These are phyloP conservation scores for Notothenia rossii DNA, from an alignment of 2,113 vertebrate genomes.

Conservation along the genomic window DNA sequence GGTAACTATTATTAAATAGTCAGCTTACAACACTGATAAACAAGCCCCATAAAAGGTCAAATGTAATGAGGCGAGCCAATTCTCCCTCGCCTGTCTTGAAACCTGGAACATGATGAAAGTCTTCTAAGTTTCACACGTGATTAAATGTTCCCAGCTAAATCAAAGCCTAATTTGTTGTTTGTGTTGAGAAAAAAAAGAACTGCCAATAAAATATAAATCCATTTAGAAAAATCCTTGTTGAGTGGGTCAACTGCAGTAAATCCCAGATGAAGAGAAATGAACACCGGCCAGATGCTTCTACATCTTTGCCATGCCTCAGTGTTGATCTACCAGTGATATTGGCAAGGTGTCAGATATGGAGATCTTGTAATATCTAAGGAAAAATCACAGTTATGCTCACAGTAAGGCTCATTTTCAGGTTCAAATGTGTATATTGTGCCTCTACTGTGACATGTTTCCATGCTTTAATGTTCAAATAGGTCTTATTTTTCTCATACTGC, in stretches of 20 bases:
- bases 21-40: not conserved
- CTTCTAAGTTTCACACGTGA: not conserved
- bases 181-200: not conserved
- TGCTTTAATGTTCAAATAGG: too few species aligned
- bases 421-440: too few species aligned
- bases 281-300: constrained; percentile 15
- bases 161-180: not conserved
- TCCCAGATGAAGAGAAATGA: constrained; percentile 15
- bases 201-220: constrained; percentile 14
- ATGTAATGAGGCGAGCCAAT: not conserved
- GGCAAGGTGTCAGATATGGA: not conserved
- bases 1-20: not conserved
- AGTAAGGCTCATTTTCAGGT: not conserved
- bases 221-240: not conserved
- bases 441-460: too few species aligned
- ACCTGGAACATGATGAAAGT: not conserved
- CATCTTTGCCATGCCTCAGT: constrained; percentile 16
- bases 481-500: too few species aligned
- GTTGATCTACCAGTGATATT: constrained; percentile 17
- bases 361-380: not conserved
- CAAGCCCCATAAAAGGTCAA: not conserved
- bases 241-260: constrained; percentile 30
- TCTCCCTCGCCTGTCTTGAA: not conserved
- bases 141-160: not conserved
- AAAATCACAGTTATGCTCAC: not conserved